A percentile compares a stretch with the other conserved stretches of the same genome.
Conservation (phyloP, 2,797 vertebrate genomes). For the Astyanax mexicanus region DNA sequence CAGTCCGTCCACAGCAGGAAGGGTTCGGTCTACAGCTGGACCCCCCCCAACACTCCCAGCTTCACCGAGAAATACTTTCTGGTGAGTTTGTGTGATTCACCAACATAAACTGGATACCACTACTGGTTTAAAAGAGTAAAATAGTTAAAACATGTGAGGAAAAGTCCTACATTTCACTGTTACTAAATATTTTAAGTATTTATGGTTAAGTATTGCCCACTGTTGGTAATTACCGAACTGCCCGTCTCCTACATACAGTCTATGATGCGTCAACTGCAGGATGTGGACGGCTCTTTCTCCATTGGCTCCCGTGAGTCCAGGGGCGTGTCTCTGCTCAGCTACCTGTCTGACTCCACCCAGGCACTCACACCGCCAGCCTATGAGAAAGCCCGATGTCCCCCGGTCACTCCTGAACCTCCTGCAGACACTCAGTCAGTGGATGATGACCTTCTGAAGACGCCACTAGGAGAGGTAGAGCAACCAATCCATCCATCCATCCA, state of each 20-base stretch:
- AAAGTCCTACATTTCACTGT: no score
- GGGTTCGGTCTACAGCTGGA: constrained; percentile 89
- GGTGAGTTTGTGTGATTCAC: constrained; percentile 74
- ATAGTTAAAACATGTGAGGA: no score
- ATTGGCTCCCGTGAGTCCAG: constrained; percentile 69
- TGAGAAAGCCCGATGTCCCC: constrained; percentile 32
- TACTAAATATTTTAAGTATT: no score
- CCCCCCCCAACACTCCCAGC: constrained; percentile 89
- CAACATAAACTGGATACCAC: neutral
- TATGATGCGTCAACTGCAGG: constrained; percentile 80
- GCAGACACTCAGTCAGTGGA: constrained; percentile 59
- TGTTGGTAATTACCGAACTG: no score
- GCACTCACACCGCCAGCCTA: constrained; percentile 43
- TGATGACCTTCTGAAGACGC: constrained; percentile 66
- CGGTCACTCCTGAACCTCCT: constrained; percentile 43
- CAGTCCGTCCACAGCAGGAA: constrained; percentile 87
- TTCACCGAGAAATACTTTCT: constrained; percentile 93
- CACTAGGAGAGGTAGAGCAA: constrained; percentile 59
- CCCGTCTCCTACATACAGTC: constrained; percentile 69
- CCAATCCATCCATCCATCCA: no score
- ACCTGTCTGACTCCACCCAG: constrained; percentile 75
- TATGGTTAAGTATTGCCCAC: no score
- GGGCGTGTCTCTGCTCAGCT: constrained; percentile 85
- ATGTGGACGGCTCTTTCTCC: constrained; percentile 71
- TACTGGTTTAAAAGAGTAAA: no score